Conservation (phyloP, 2,113 vertebrate species). For the Onychorhynchus coronatus region DNA sequence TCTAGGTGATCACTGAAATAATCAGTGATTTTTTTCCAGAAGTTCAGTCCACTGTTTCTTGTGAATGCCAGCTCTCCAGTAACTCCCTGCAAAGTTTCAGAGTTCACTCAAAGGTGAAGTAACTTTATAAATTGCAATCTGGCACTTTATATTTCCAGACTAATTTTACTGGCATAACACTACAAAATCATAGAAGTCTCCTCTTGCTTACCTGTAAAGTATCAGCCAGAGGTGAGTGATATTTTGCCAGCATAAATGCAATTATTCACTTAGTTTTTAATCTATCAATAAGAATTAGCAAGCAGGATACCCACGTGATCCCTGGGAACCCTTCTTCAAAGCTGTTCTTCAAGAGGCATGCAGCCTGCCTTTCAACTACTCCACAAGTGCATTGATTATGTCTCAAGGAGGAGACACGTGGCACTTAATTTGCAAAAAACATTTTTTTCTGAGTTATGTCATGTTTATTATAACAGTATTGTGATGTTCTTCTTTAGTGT, state of each 20-base stretch:
- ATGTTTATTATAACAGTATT: not conserved
- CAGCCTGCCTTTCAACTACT: not conserved
- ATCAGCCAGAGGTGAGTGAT: not conserved
- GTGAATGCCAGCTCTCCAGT: not conserved
- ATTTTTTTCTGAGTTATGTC: constrained; percentile 34
- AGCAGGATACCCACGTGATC: not conserved
- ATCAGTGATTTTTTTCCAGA: not conserved
- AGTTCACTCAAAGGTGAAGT: not conserved
- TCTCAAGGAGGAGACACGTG: constrained; percentile 23
- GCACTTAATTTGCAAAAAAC: constrained; percentile 29
- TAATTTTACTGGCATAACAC: not conserved
- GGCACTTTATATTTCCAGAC: not conserved
- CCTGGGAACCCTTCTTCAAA: not conserved
- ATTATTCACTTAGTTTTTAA: constrained; percentile 1
- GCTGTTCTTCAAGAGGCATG: not conserved
- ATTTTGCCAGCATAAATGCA: not conserved
- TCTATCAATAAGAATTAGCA: not conserved
- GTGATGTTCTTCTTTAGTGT: not conserved
- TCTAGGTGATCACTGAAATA: not conserved
- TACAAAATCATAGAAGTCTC: not conserved
- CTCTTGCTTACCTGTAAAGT: not conserved
- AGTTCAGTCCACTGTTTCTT: not conserved
- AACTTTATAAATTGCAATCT: not conserved
- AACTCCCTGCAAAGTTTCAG: not conserved
- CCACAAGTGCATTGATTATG: not conserved